These are phyloP conservation scores for Lampris incognitus DNA, from an alignment of 2,113 vertebrate genomes.

Conservation along the genomic window DNA sequence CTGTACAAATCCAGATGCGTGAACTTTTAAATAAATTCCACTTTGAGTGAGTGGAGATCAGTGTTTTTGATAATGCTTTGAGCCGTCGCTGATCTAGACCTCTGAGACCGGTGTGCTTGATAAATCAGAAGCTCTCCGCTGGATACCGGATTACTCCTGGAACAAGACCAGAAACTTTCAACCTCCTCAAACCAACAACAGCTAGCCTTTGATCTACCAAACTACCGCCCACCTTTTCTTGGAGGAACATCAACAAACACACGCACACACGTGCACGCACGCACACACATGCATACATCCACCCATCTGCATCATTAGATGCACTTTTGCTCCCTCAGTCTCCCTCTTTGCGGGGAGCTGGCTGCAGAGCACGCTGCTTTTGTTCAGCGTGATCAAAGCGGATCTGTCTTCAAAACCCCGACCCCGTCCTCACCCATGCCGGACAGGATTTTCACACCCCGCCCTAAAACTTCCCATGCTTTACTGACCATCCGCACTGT, in stretches of 20 bases:
- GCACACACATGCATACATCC: neutral
- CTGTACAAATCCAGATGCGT: too few relatives aligned
- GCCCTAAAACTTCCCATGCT: neutral
- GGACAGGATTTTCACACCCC: constrained; percentile 30
- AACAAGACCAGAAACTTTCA: neutral
- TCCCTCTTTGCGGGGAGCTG: neutral
- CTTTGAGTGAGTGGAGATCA: neutral
- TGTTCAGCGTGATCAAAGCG: constrained; percentile 42
- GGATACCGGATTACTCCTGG: too few relatives aligned
- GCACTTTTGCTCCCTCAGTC: constrained; percentile 12
- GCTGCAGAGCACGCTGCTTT: constrained; percentile 28
- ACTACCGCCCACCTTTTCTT: neutral
- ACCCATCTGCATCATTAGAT: too few relatives aligned
- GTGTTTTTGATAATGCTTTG: neutral
- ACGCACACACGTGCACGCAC: neutral
- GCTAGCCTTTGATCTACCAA: neutral
- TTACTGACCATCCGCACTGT: neutral
- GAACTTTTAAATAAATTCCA: neutral
- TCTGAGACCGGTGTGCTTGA: neutral
- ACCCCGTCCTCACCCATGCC: constrained; percentile 40
- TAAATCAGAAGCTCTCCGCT: too few relatives aligned
- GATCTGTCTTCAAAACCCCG: constrained; percentile 21
- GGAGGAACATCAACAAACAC: too few relatives aligned
- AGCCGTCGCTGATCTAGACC: neutral
- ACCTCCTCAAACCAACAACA: neutral